Base-by-base conservation (phyloP, 2,888 invertebrate genomes). In the Ophion ellenae region DNA sequence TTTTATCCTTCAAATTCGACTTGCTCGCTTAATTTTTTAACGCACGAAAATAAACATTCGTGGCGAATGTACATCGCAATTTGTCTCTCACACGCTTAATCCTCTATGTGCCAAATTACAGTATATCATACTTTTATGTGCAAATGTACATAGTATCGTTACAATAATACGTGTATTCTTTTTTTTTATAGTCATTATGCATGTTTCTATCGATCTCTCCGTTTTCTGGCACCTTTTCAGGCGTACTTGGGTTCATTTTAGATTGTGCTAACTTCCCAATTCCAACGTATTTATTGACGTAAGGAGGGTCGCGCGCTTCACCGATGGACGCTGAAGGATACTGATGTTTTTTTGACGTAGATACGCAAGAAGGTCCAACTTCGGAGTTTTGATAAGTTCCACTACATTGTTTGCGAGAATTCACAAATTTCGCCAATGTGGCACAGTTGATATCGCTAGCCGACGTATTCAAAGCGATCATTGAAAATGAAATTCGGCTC, bases 61-160 rank as follows among this genome's bases (percentile, higher is more conserved):
- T 76, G 76, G 75, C 70, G 70, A 80, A 47, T 76, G 45, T 66
- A 40, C 36, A 59, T 59, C 76, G 66, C 77, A 53, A 47, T 14
- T 67, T 53, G 61, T 57, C 40, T 76, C 57, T 71, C 71, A 59
- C 66, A 76, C 71, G 59, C 59, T 71, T 76, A 73, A 84, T 84
- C 47, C 76, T 84, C 80, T 85, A 85, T 71, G 83, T 85, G 85
- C 85, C 83, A 67, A 76, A 80, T 80, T 85, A 83, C 80, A 83
- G 81, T 85, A 79, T 83, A 83, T 61, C 80, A 80, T 83, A 85
- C 64, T 82, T 85, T 85, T 85, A 85, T 85, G 85, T 85, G 85
- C 85, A 85, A 85, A 85, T 85, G 85, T 85, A 85, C 85, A 85
- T 85, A 85, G 79, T 85, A 85, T 84, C 71, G 73, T 82, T 85